Base-by-base conservation (phyloP, 2,797 vertebrate species). In the Morelia viridis region DNA sequence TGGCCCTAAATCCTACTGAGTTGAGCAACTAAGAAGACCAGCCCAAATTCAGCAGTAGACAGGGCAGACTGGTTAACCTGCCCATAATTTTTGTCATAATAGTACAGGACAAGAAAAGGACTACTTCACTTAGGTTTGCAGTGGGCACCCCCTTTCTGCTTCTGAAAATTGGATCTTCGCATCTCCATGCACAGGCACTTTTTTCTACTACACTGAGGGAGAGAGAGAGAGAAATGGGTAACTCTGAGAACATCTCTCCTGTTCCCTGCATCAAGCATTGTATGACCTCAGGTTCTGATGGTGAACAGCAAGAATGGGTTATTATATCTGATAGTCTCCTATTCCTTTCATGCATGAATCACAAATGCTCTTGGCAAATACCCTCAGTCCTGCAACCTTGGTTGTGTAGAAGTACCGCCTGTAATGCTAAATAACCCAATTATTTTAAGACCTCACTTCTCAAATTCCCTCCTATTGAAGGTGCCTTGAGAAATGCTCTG, bases 401-500 rank as follows among this genome's bases (percentile, higher is more conserved):
- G 17, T 80, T 80, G 35, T 41, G 22, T 24, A 80, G 71, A 22
- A 53, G 31, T 50, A 4, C 8, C 11, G 50, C 64, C 10, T 88
- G 24, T 17, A 26, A 88, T 64, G 12, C n/a, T 60, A 9, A 86
- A 60, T 35, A 35, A 46, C 19, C 19, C 9, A 53, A 53, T 53
- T 53, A 53, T 7, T 8, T 53, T 53, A 53, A 8, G 50, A 53
- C 8, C 1, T 24, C 50, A 31, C n/a, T 65, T 56, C 19, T 50
- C 46, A 22, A 53, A 0, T 64, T 64, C 57, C 50, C 85, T 88
- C 92, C 87, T 86, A 96, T 97, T 96, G 53, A 24, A 61, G 97
- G 98, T 99, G 98, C 98, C 98, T 98, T 98, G 97, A 98, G 98
- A 98, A 98, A 98, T 96, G 97, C 98, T 96, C 97, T 96, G 97